Percentiles rank a stretch among this genome's conserved stretches.
Evolutionary conservation across 2,888 invertebrate species (phyloP).

Genomic region (Elgonia sp.): DNA sequence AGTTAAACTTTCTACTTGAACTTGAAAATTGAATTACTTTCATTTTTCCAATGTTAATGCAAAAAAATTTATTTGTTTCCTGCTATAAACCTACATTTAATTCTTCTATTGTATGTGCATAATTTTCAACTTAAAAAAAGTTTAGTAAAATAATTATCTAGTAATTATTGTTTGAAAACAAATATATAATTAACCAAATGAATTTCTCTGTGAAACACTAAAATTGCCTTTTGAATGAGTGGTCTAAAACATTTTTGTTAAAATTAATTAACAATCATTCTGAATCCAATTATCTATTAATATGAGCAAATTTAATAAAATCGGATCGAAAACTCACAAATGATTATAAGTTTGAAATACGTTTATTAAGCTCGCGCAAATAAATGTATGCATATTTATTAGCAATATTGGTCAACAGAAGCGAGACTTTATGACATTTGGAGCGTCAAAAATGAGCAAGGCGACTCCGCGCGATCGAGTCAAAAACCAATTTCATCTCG

Average conservation of each 20-base stretch:
- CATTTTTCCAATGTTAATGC: neutral
- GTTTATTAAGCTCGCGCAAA: slow-evolving; percentile 48
- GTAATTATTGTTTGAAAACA: too few species aligned
- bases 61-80: slow-evolving; percentile 52
- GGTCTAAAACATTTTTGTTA: neutral
- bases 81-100: slow-evolving; percentile 59
- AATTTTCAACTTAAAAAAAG: too few species aligned
- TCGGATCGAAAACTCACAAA: neutral
- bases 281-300: slow-evolving; percentile 18
- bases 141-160: too few species aligned
- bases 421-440: slow-evolving; percentile 51
- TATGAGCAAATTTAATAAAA: slow-evolving; percentile 39
- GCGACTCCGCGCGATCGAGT: slow-evolving; percentile 21
- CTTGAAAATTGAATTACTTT: slow-evolving; percentile 58
- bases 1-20: slow-evolving; percentile 54
- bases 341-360: slow-evolving; percentile 32
- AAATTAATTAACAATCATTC: slow-evolving; percentile 5
- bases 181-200: too few species aligned
- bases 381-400: slow-evolving; percentile 66
- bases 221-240: too few species aligned
- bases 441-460: slow-evolving; percentile 65
- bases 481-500: slow-evolving; percentile 70
- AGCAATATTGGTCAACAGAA: slow-evolving; percentile 40
- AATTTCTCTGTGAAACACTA: too few species aligned
- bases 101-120: neutral